A percentile compares a stretch with the other conserved stretches of the same genome.
phyloP scores from a whole-genome alignment of 92 coral and sea anemone genomes.

The Chrysogorgia sp. region DNA sequence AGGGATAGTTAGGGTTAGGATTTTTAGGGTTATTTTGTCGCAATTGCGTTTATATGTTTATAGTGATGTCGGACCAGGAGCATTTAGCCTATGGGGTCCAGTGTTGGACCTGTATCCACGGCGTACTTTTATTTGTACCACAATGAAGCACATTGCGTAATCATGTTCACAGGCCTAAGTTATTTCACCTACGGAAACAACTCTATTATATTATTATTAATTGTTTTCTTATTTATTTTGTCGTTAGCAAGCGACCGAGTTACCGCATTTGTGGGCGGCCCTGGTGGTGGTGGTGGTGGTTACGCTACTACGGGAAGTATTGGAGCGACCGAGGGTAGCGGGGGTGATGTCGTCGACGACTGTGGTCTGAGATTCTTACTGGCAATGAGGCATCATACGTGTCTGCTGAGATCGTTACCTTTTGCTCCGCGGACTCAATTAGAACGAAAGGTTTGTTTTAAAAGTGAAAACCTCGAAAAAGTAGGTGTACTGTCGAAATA shows the following conservation, averaged over 20 bases:
- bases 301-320: slow-evolving; percentile 99
- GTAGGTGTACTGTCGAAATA: too few species aligned
- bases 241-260: slow-evolving; percentile 37
- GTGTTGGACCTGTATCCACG: too few species aligned
- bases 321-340: slow-evolving; percentile 99
- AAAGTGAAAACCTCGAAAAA: not conserved
- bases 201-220: too few species aligned
- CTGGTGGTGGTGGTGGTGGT: slow-evolving; percentile 99
- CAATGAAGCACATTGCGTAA: too few species aligned
- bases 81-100: too few species aligned
- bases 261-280: slow-evolving; percentile 97
- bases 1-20: too few species aligned
- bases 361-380: slow-evolving; percentile 94
- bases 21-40: too few species aligned
- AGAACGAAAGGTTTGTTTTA: slow-evolving; percentile 80
- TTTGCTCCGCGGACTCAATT: slow-evolving; percentile 76
- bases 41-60: too few species aligned
- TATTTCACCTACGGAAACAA: too few species aligned
- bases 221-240: not conserved
- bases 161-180: too few species aligned
- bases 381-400: slow-evolving; percentile 98
- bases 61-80: too few species aligned
- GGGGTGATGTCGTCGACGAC: slow-evolving; percentile 99
- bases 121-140: too few species aligned
- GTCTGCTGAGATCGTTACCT: slow-evolving; percentile 91